These are phyloP conservation scores for Sibirionetta formosa DNA, from an alignment of 2,797 vertebrate genomes.

Conservation along the genomic window DNA sequence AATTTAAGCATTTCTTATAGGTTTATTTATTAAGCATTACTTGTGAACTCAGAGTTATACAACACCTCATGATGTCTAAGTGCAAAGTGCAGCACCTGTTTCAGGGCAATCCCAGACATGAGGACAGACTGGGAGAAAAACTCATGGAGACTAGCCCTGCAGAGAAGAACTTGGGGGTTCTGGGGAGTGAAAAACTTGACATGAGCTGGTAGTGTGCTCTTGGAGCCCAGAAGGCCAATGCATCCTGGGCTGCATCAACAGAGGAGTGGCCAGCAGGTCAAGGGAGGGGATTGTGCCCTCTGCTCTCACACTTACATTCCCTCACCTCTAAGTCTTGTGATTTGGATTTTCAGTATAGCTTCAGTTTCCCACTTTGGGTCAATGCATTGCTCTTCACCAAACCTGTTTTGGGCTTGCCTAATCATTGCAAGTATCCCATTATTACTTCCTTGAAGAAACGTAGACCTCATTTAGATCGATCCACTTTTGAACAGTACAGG, in stretches of 20 bases:
- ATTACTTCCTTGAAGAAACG: neutral
- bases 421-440: neutral
- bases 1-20: neutral
- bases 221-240: no score
- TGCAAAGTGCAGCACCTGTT: no score
- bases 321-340: neutral
- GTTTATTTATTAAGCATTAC: neutral
- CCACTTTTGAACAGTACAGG: neutral
- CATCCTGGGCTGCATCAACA: no score
- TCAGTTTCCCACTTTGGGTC: neutral
- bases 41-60: neutral
- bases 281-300: no score
- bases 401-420: neutral
- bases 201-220: no score
- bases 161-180: no score
- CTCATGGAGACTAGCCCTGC: no score
- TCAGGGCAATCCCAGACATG: no score
- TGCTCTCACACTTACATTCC: neutral
- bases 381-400: neutral
- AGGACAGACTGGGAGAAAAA: no score
- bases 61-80: neutral
- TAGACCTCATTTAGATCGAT: neutral
- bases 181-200: no score
- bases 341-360: neutral
- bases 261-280: no score